phyloP scores from a whole-genome alignment of 1,140 invertebrate species.

The Pectinophora gossypiella region DNA sequence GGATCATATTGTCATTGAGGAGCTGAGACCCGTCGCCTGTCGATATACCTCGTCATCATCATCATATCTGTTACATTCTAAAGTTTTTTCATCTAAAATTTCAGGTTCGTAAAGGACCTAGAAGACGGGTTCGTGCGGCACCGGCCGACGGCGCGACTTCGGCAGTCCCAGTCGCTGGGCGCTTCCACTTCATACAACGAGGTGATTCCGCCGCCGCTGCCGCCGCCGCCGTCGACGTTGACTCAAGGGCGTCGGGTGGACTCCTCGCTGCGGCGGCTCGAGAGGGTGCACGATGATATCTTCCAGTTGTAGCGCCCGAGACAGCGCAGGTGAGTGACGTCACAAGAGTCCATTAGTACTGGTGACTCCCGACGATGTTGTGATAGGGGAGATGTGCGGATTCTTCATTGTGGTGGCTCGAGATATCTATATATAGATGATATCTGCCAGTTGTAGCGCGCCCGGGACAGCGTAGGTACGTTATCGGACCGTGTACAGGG shows the following conservation, averaged over 20 bases:
- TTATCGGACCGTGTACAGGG: too few relatives aligned
- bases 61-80: too few relatives aligned
- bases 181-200: constrained; percentile 63
- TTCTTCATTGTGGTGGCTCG: too few relatives aligned
- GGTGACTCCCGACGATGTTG: too few relatives aligned
- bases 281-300: constrained; percentile 90
- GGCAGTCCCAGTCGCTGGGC: constrained; percentile 74
- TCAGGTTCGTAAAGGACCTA: constrained; percentile 76
- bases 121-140: constrained; percentile 74
- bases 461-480: too few relatives aligned
- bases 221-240: constrained; percentile 81
- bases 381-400: too few relatives aligned
- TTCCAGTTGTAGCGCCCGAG: constrained; percentile 89
- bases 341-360: too few relatives aligned
- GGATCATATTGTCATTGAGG: too few relatives aligned
- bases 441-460: too few relatives aligned
- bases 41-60: too few relatives aligned
- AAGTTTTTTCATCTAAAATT: constrained; percentile 16
- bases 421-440: too few relatives aligned
- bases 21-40: too few relatives aligned
- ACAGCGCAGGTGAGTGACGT: constrained; percentile 71
- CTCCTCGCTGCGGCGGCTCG: constrained; percentile 85
- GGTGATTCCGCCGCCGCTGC: constrained; percentile 61
- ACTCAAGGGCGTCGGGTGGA: constrained; percentile 86
- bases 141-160: constrained; percentile 72